Evolutionary conservation across 2,888 invertebrate genomes (phyloP), one percentile per base, ranked within the genome.

Genomic region (Metallyticus violacea): DNA sequence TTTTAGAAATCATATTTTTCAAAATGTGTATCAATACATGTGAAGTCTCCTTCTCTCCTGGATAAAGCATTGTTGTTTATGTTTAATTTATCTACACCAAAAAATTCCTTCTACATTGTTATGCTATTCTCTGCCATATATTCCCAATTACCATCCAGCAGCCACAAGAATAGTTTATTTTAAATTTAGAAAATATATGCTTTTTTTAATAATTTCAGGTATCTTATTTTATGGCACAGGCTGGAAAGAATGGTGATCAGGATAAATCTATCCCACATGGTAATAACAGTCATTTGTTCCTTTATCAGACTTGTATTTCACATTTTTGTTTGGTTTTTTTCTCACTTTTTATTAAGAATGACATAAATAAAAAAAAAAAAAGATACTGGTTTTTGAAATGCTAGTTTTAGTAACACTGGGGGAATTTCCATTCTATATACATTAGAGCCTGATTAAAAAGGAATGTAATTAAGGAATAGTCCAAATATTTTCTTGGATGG

Each of bases 401-500:
- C 6, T 27, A 81, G 5, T n/a, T 81, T 30, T 40, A n/a, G 6
- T 30, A 28, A 76, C 76, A 27, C 25, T 30, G 9, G 26, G 15
- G 27, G 27, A 26, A 28, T 27, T n/a, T 76, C n/a, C 28, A 77
- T 62, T 62, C 40, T 62, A 62, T 62, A 83, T 83, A 25, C 76
- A 77, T 77, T 26, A 77, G 1, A 83, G 29, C 77, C 27, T 28
- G 15, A 25, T 81, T 30, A 83, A 26, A 83, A 77, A 77, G 7
- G 76, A 83, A 83, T 77, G 28, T 29, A 86, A 79, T 81, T 79
- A 85, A 25, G n/a, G 7, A 81, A 86, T 28, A 85, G 26, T 80
- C 28, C 76, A 77, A 26, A 86, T 80, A 85, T 81, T 5, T 5
- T 85, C 76, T 26, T 86, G 86, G 81, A 85, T 81, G 79, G 81